Conservation (phyloP, 2,888 invertebrate species). For the Cyrtodaria siliqua region DNA sequence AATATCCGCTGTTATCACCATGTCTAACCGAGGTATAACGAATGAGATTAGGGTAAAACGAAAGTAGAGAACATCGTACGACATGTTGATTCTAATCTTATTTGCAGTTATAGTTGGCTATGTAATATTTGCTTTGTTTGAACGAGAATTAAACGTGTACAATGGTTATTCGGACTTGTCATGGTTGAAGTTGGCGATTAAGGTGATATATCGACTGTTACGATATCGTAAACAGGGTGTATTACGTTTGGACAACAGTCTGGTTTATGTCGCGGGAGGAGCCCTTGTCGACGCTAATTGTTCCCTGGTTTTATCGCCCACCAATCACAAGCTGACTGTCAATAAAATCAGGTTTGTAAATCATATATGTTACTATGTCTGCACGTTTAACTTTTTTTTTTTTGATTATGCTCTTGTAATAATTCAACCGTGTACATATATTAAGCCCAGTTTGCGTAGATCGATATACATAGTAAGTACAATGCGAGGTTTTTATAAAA, state of each 20-base stretch:
- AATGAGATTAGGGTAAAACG: no score
- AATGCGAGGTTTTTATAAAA: no score
- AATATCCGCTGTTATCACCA: no score
- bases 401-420: no score
- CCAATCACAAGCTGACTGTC: slow-evolving; percentile 35
- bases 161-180: slow-evolving; percentile 5
- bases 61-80: no score
- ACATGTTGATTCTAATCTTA: no score
- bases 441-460: no score
- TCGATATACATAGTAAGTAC: no score
- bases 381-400: no score
- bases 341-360: slow-evolving; percentile 31
- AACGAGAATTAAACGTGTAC: slow-evolving; percentile 24
- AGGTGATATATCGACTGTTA: slow-evolving; percentile 28
- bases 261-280: slow-evolving; percentile 39
- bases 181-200: slow-evolving; percentile 24
- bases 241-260: slow-evolving; percentile 20
- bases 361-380: not conserved
- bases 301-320: slow-evolving; percentile 27
- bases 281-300: slow-evolving; percentile 12
- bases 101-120: no score
- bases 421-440: no score
- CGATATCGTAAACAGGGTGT: slow-evolving; percentile 27
- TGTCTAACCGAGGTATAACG: no score
- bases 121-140: slow-evolving; percentile 7